Base-by-base conservation (phyloP, 2,888 invertebrate species). In the Conistra vaccinii region DNA sequence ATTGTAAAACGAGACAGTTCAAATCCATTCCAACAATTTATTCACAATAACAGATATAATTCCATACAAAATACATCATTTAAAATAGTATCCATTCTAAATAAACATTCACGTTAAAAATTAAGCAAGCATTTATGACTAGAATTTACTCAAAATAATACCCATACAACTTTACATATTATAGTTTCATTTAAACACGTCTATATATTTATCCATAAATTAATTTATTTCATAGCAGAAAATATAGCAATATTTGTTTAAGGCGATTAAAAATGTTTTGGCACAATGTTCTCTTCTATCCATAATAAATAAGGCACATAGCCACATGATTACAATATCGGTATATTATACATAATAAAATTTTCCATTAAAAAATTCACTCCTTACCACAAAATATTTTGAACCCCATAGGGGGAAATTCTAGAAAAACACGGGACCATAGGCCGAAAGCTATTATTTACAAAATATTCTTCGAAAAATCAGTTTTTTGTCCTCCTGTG, bases 11-110 rank as follows among this genome's bases (percentile, higher is more conserved):
- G 73, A 71, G 10, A 51, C 42, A 65, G 61, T 78, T 83, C 76
- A 85, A 88, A 87, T 88, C 85, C 87, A 84, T 91, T 89, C 92
- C 90, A 94, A 94, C 93, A 93, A 89, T 95, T 92, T 94, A 94
- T 92, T 95, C 90, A 92, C 91, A 90, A 92, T 94, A 95, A 95
- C 95, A 95, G 92, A 92, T 94, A 94, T 92, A 94, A 87, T 91
- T 89, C 69, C 92, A 93, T 95, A 95, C 93, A 95, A 95, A 95
- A 95, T 95, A 95, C 94, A 93, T 93, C 90, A 92, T 90, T 89
- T 92, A 89, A 93, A 93, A 92, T 93, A 92, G 91, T 87, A 89
- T 78, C 12, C 88, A 88, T 92, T 85, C 82, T 87, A 89, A 84
- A 85, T 85, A 71, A 86, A 88, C 81, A 87, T 88, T 76, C 83